Percentiles rank a stretch among this genome's conserved stretches.
Evolutionary conservation across 1,140 invertebrate genomes (phyloP).

Genomic region (Lasioglossum baleicum): DNA sequence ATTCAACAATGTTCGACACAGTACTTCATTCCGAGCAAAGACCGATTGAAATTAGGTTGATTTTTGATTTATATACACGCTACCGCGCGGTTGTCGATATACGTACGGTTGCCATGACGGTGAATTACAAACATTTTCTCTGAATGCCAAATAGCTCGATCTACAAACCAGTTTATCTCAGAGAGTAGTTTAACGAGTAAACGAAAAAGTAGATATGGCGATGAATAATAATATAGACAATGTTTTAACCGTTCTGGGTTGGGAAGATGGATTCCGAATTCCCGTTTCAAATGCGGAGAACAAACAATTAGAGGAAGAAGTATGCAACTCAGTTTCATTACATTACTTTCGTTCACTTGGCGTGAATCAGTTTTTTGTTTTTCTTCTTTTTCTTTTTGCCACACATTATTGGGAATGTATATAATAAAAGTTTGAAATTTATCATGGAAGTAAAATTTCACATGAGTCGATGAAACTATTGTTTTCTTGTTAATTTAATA

Average conservation of each 20-base stretch:
- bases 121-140: slow-evolving; percentile 23
- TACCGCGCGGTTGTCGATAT: background rate
- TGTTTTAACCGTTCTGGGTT: slow-evolving; percentile 85
- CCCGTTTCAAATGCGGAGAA: slow-evolving; percentile 87
- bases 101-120: slow-evolving; percentile 29
- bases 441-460: background rate
- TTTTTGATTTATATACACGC: background rate
- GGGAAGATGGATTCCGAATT: slow-evolving; percentile 85
- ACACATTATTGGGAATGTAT: background rate
- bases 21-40: no score
- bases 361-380: background rate
- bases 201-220: slow-evolving; percentile 18
- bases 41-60: no score
- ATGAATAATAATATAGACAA: slow-evolving; percentile 77
- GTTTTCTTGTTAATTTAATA: no score
- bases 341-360: slow-evolving; percentile 24
- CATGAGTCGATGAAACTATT: no score
- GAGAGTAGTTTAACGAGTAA: background rate
- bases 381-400: background rate
- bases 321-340: slow-evolving; percentile 60
- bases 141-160: background rate
- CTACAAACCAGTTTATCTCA: background rate
- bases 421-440: no score
- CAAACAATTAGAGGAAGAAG: slow-evolving; percentile 83
- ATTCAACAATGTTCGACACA: no score